phyloP scores from a whole-genome alignment of 2,113 vertebrate species.

The Orientallactaga bullata region DNA sequence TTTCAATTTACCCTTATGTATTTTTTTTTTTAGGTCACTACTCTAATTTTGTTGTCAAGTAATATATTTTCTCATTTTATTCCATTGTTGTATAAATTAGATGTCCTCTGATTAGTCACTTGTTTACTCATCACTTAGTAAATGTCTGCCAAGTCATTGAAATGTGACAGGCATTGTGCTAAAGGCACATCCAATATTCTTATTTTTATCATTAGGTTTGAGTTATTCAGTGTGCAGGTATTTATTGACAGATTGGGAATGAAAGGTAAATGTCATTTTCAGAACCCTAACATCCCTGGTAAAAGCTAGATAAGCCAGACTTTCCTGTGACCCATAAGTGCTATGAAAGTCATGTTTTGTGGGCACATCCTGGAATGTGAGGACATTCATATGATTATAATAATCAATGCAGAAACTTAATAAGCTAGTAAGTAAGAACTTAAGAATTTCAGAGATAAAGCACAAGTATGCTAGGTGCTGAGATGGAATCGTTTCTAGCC shows the following conservation, averaged over 20 bases:
- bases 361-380: fast-evolving
- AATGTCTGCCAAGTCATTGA: background rate
- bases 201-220: background rate
- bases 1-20: background rate
- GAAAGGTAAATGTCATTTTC: background rate
- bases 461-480: background rate
- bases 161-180: background rate
- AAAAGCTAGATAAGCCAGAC: background rate
- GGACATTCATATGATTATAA: background rate
- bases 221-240: background rate
- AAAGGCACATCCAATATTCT: background rate
- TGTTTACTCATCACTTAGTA: background rate
- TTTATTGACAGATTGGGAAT: background rate
- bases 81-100: background rate
- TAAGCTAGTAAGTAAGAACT: background rate
- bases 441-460: background rate
- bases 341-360: background rate
- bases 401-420: background rate
- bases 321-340: background rate
- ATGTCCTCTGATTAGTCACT: background rate
- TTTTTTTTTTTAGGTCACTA: background rate
- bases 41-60: background rate
- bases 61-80: background rate
- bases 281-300: background rate
- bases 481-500: background rate